These are phyloP conservation scores for Gnathochromis pfefferi DNA, from an alignment of 2,113 vertebrate genomes.

Conservation along the genomic window DNA sequence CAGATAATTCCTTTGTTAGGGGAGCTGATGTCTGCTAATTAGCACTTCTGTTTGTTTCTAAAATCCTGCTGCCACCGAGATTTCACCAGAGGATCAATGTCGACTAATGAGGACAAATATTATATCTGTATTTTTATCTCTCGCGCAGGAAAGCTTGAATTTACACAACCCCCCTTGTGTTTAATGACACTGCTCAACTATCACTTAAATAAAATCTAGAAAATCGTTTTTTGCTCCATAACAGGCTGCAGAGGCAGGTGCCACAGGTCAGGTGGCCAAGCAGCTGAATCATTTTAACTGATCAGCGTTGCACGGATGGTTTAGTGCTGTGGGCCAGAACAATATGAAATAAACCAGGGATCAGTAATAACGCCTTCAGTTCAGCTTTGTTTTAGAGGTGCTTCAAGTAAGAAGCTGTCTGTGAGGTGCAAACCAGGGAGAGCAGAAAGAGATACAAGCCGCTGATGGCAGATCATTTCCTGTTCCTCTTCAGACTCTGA, in stretches of 20 bases:
- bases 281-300: neutral
- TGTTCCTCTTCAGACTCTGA: neutral
- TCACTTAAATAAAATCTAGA: neutral
- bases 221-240: neutral
- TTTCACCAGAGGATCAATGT: neutral
- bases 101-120: neutral
- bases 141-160: accelerated
- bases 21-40: neutral
- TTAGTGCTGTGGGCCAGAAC: neutral
- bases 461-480: neutral
- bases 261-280: neutral
- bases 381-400: neutral
- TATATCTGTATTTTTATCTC: neutral
- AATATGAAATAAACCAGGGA: neutral
- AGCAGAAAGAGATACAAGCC: neutral
- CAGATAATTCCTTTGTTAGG: neutral
- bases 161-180: neutral
- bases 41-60: neutral
- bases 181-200: neutral
- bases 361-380: neutral
- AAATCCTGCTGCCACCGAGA: neutral
- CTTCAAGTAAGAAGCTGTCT: neutral
- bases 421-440: neutral
- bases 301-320: neutral
- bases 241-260: neutral